Conservation (phyloP, 2,113 vertebrate species). For the Neoarius graeffei region DNA sequence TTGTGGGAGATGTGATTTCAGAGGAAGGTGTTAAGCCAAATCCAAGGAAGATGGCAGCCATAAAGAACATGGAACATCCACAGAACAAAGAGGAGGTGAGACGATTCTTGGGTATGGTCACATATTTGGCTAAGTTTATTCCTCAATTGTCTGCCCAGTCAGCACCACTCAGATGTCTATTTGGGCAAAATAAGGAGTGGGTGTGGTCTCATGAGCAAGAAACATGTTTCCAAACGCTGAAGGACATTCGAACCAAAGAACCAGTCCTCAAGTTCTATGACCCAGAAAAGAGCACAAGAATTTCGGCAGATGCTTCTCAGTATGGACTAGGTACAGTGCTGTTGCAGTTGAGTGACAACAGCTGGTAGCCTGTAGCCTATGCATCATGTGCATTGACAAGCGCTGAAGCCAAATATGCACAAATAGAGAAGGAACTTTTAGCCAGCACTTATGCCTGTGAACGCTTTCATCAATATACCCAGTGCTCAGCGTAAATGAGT, state of each 20-base stretch:
- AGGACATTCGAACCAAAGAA: slow-evolving; percentile 16
- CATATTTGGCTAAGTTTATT: too few relatives aligned
- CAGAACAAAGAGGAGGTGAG: too few relatives aligned
- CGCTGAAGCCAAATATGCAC: slow-evolving; percentile 39
- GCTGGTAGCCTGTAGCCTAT: slow-evolving; percentile 38
- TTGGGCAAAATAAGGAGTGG: slow-evolving; percentile 30
- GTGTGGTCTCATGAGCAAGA: slow-evolving; percentile 40
- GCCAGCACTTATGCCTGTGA: slow-evolving; percentile 36
- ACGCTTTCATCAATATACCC: too few relatives aligned
- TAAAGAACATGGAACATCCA: too few relatives aligned
- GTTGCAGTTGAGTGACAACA: slow-evolving; percentile 23
- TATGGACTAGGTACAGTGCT: slow-evolving; percentile 36
- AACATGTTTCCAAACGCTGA: slow-evolving; percentile 18
- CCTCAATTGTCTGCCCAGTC: too few relatives aligned
- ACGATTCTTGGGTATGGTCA: too few relatives aligned
- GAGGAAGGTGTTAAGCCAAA: too few relatives aligned
- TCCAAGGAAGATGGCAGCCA: too few relatives aligned
- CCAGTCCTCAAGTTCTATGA: slow-evolving; percentile 44
- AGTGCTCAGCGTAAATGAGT: too few relatives aligned
- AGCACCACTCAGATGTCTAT: too few relatives aligned
- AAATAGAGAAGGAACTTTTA: slow-evolving; percentile 45
- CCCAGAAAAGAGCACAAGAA: slow-evolving; percentile 8
- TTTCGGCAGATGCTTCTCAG: slow-evolving; percentile 40
- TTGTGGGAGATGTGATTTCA: too few relatives aligned
- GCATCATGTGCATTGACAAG: slow-evolving; percentile 23